A percentile compares a stretch with the other conserved stretches of the same genome.
Conservation (phyloP, 2,888 invertebrate genomes). For the Acanthosepion esculentum region DNA sequence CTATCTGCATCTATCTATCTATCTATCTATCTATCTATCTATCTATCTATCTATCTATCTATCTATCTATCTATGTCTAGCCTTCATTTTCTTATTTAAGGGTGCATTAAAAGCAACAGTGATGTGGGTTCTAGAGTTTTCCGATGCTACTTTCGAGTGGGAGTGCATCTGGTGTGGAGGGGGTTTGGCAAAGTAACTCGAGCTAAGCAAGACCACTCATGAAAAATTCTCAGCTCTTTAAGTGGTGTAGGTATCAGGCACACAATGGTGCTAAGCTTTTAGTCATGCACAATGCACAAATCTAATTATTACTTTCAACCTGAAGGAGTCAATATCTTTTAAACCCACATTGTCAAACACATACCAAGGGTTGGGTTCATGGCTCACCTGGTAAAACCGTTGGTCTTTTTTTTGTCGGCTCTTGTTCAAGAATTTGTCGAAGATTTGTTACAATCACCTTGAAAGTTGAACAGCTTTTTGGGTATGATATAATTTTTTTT, state of each 20-base stretch:
- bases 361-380: not conserved
- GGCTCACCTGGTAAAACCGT: not conserved
- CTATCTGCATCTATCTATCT: not conserved
- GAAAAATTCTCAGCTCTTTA: not conserved
- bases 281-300: slow-evolving; percentile 9
- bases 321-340: not conserved
- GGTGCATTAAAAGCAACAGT: no score
- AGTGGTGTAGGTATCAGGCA: not conserved
- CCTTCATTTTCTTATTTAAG: no score
- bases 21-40: not conserved
- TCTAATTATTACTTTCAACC: slow-evolving; percentile 9
- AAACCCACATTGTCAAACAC: not conserved
- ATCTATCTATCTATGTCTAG: no score
- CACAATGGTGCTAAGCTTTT: not conserved
- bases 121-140: no score
- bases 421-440: not conserved
- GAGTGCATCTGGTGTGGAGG: not conserved
- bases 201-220: not conserved
- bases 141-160: not conserved
- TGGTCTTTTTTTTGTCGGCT: not conserved
- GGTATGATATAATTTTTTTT: no score
- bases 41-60: not conserved
- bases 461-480: no score
- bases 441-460: not conserved
- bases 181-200: not conserved